A percentile compares a stretch with the other conserved stretches of the same genome.
phyloP scores from a whole-genome alignment of 2,888 invertebrate species.

The Drosophila colorata region DNA sequence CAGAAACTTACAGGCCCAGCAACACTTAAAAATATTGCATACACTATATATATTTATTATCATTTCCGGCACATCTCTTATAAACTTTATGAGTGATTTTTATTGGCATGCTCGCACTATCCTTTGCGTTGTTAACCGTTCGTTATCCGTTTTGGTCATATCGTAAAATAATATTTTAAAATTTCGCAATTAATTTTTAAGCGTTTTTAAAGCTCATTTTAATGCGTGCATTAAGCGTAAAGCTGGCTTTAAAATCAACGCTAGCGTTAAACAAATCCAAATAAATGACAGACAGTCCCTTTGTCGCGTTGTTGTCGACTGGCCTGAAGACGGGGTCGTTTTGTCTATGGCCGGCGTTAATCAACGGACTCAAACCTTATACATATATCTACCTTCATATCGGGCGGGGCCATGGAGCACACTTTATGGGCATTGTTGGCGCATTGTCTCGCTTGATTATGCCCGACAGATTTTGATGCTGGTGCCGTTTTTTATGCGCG shows the following conservation, averaged over 20 bases:
- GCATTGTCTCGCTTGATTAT: slow-evolving; percentile 80
- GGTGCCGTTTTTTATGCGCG: slow-evolving; percentile 63
- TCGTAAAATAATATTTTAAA: slow-evolving; percentile 19
- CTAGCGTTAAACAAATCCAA: slow-evolving; percentile 16
- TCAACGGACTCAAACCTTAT: slow-evolving; percentile 55
- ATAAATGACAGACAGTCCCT: slow-evolving; percentile 35
- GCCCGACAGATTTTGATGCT: slow-evolving; percentile 73
- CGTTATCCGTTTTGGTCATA: neutral
- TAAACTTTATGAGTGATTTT: slow-evolving; percentile 10
- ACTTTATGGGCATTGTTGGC: slow-evolving; percentile 68
- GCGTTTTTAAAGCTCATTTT: slow-evolving; percentile 47
- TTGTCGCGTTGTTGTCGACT: slow-evolving; percentile 1
- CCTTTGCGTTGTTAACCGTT: neutral
- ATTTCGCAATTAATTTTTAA: slow-evolving; percentile 35
- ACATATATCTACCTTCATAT: slow-evolving; percentile 20
- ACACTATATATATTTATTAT: no score
- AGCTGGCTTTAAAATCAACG: slow-evolving; percentile 35
- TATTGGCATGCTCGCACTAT: neutral
- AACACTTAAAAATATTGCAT: no score
- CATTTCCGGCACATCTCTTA: neutral
- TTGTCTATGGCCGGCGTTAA: slow-evolving; percentile 51
- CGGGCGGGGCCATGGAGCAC: slow-evolving; percentile 23
- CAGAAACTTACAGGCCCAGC: no score
- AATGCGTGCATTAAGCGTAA: slow-evolving; percentile 47
- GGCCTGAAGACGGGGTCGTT: neutral